Evolutionary conservation across 1,140 invertebrate species (phyloP), one percentile per base, ranked within the genome.

Genomic region (Venturia canescens): DNA sequence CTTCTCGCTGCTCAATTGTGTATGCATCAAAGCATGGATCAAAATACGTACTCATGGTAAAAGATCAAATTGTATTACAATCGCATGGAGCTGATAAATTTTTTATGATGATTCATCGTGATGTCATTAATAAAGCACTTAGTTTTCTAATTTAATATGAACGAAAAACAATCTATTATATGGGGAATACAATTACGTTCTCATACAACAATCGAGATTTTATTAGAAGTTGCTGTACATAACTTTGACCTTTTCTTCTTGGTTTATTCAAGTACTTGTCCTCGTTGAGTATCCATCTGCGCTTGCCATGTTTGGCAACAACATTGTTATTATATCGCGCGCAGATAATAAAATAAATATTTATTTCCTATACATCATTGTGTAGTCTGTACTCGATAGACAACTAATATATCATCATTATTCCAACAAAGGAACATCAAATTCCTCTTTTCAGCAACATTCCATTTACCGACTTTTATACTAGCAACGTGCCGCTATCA

Each of bases 401-500:
- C 72, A 74, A 78, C 27, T 78, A 72, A 80, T 69, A 60, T 69
- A n/a, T 69, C 29, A 15, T 31, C 16, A 76, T 60, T 50, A 74
- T 82, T 63, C 34, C 79, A 63, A 63, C 69, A 38, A 74, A 76
- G 76, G 27, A 79, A 81, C 79, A 82, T 69, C n/a, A 76, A 66
- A 82, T 81, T 69, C 81, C 81, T 80, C 26, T 69, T 77, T 80
- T 34, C 21, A 57, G 29, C 29, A 78, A 53, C 11, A 9, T 48
- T 23, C 34, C 7, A 26, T n/a, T 38, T 75, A 81, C 31, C 34
- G 6, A 34, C 57, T 23, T 69, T 66, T 23, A 26, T 81, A 83
- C 86, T 85, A 88, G 78, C 86, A 87, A 72, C 82, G 82, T 15
- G 84, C 80, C 75, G 85, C 79, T 57, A 91, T 89, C 21, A 89